Percentiles rank a stretch among this genome's conserved stretches.
Evolutionary conservation across 2,797 vertebrate species (phyloP).

Genomic region (Hephaestus fuliginosus): DNA sequence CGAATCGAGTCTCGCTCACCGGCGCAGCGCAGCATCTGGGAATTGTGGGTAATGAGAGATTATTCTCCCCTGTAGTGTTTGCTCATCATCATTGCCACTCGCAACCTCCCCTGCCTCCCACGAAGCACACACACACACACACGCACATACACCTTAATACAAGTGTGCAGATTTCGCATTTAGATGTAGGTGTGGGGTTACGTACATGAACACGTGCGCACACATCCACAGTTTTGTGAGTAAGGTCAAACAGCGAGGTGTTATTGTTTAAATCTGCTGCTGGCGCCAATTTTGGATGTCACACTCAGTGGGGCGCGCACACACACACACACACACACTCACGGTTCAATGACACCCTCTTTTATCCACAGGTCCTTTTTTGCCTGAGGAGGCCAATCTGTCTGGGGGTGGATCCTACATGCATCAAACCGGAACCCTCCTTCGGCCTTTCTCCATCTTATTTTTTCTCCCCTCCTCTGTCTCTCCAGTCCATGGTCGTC

Average conservation of each 20-base stretch:
- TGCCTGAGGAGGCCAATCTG: slow-evolving; percentile 81
- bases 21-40: slow-evolving; percentile 71
- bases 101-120: slow-evolving; percentile 52
- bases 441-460: slow-evolving; percentile 31
- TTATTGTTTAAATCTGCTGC: slow-evolving; percentile 80
- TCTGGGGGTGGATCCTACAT: slow-evolving; percentile 67
- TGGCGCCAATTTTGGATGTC: slow-evolving; percentile 73
- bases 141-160: slow-evolving; percentile 1
- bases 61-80: slow-evolving; percentile 85
- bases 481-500: slow-evolving; percentile 55
- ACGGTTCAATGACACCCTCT: slow-evolving; percentile 69
- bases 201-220: slow-evolving; percentile 16
- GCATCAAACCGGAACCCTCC: slow-evolving; percentile 66
- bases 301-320: slow-evolving; percentile 56
- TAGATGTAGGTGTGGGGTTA: slow-evolving; percentile 53
- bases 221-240: slow-evolving; percentile 47
- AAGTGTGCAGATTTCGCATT: slow-evolving; percentile 48
- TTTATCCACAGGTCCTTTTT: slow-evolving; percentile 80
- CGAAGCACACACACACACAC: slow-evolving; percentile 23
- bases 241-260: slow-evolving; percentile 70
- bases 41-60: slow-evolving; percentile 87
- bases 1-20: slow-evolving; percentile 71
- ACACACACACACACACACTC: slow-evolving; percentile 40
- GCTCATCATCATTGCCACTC: slow-evolving; percentile 75
- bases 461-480: slow-evolving; percentile 20